Evolutionary conservation across 2,797 vertebrate species (phyloP).

Genomic region (Pangasius djambal): DNA sequence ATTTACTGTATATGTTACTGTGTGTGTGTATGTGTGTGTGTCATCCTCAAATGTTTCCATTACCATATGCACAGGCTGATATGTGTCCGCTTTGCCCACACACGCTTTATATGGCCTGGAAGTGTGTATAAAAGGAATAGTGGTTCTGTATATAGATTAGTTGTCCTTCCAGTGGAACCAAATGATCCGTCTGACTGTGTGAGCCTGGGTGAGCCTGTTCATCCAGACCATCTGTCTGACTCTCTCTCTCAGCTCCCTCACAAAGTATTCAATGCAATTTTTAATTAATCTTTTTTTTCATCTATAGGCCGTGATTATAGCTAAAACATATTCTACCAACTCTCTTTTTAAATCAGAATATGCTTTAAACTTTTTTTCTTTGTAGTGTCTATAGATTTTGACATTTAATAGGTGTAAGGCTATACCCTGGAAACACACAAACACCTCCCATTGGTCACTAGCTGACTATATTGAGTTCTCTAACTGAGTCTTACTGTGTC

Average conservation of each 20-base stretch:
- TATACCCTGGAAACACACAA: neutral
- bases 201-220: neutral
- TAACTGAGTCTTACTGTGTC: neutral
- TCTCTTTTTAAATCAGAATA: neutral
- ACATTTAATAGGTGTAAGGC: neutral
- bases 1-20: neutral
- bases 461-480: neutral
- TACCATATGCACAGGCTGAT: neutral
- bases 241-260: neutral
- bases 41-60: neutral
- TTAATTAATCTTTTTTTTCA: neutral
- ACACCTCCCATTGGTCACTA: neutral
- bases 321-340: neutral
- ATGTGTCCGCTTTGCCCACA: neutral
- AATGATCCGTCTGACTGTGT: neutral
- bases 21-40: neutral
- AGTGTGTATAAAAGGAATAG: neutral
- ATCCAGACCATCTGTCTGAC: conserved; percentile 12
- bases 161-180: neutral
- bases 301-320: neutral
- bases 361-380: neutral
- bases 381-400: neutral
- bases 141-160: neutral
- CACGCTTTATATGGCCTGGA: neutral
- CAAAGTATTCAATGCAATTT: neutral